phyloP scores from a whole-genome alignment of 2,797 vertebrate genomes.

The Sebastolobus alascanus region DNA sequence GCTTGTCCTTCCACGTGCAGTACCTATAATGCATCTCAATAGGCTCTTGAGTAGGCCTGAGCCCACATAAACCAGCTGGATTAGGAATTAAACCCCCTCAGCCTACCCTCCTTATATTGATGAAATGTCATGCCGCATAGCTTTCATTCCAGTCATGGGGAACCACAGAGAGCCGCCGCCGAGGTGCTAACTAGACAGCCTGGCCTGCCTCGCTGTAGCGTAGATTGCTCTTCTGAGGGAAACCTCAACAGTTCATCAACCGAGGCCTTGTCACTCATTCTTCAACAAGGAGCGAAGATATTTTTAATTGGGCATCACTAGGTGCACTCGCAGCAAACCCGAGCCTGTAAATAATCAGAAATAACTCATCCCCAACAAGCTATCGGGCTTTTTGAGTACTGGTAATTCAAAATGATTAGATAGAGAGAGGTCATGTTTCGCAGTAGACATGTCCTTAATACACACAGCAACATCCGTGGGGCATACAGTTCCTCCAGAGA shows the following conservation, averaged over 20 bases:
- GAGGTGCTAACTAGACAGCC: constrained; percentile 81
- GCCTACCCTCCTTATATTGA: constrained; percentile 78
- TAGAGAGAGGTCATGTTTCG: not conserved
- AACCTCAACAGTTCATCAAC: constrained; percentile 53
- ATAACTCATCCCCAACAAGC: not conserved
- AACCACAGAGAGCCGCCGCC: constrained; percentile 68
- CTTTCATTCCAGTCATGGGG: constrained; percentile 79
- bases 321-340: constrained; percentile 3
- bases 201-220: constrained; percentile 47
- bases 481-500: not conserved
- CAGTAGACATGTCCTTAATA: not conserved
- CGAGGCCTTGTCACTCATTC: constrained; percentile 64
- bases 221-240: constrained; percentile 58
- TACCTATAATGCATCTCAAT: constrained; percentile 77
- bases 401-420: not conserved
- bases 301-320: constrained; percentile 38
- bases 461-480: constrained; percentile 2
- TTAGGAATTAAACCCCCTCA: constrained; percentile 78
- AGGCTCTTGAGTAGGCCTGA: constrained; percentile 72
- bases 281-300: constrained; percentile 62
- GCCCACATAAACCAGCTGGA: constrained; percentile 83
- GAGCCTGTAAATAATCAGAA: constrained; percentile 23
- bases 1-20: constrained; percentile 73
- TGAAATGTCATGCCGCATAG: constrained; percentile 85
- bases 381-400: not conserved